These are phyloP conservation scores for Halisarca cf. caerulea DNA, from an alignment of 37 sponge, comb jelly and placozoan species.

Conservation along the genomic window DNA sequence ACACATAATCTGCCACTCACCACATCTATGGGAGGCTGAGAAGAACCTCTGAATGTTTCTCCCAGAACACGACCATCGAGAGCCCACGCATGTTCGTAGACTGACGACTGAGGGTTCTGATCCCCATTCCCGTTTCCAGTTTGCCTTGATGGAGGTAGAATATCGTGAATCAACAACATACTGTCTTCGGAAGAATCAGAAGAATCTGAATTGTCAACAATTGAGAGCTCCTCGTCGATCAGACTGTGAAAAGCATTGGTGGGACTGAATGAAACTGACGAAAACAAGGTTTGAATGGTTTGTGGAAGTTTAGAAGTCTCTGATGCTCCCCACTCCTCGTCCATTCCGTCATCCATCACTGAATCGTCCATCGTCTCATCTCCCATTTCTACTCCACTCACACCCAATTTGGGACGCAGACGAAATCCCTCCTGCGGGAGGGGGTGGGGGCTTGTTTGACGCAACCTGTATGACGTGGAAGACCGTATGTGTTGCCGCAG, in stretches of 20 bases:
- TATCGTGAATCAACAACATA: background rate
- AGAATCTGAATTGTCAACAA: background rate
- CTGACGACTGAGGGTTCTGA: background rate
- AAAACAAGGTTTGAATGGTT: no score
- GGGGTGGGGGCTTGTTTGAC: background rate
- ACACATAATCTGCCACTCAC: no score
- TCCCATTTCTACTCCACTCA: background rate
- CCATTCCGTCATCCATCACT: background rate
- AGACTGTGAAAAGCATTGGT: background rate
- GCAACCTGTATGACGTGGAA: background rate
- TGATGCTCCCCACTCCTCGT: background rate
- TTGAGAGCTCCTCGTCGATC: background rate
- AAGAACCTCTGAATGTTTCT: conserved; percentile 14
- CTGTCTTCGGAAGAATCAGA: background rate
- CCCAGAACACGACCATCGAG: conserved; percentile 80
- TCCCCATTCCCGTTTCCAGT: background rate
- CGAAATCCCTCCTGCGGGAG: conserved; percentile 17
- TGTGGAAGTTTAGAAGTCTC: background rate
- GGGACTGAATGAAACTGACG: no score
- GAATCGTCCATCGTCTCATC: background rate
- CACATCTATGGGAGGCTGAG: background rate
- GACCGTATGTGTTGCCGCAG: conserved; percentile 36
- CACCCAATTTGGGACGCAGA: conserved; percentile 2
- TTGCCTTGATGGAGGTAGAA: background rate
- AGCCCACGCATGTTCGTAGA: conserved; percentile 84